These are phyloP conservation scores for Norana najaformis DNA, from an alignment of 2,888 invertebrate species.

Conservation along the genomic window DNA sequence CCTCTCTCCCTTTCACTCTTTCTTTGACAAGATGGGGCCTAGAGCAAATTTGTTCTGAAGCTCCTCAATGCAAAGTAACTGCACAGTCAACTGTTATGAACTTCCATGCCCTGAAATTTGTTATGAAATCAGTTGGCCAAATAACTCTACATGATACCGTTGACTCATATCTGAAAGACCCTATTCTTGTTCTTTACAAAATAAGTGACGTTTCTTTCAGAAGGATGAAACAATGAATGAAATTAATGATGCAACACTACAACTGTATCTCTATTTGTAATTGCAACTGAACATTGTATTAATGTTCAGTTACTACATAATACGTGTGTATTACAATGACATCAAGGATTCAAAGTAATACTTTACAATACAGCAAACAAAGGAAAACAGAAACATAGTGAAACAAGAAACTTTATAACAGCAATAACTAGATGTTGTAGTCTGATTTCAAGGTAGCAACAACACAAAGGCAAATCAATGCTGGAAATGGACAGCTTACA, in stretches of 20 bases:
- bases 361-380: background rate
- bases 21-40: background rate
- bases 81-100: background rate
- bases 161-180: too few relatives aligned
- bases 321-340: background rate
- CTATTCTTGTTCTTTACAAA: too few relatives aligned
- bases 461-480: background rate
- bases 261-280: too few relatives aligned
- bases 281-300: background rate
- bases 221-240: too few relatives aligned
- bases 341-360: background rate
- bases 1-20: background rate
- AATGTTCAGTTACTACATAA: background rate
- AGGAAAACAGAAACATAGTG: background rate
- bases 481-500: background rate
- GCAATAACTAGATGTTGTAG: background rate
- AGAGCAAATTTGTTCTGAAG: background rate
- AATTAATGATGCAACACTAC: too few relatives aligned
- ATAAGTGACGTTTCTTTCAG: too few relatives aligned
- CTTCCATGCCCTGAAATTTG: too few relatives aligned
- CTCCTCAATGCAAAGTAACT: background rate
- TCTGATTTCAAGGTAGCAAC: background rate
- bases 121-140: background rate
- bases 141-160: too few relatives aligned
- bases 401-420: background rate